These are phyloP conservation scores for Bostrychus sinensis DNA, from an alignment of 2,113 vertebrate species.

Conservation along the genomic window DNA sequence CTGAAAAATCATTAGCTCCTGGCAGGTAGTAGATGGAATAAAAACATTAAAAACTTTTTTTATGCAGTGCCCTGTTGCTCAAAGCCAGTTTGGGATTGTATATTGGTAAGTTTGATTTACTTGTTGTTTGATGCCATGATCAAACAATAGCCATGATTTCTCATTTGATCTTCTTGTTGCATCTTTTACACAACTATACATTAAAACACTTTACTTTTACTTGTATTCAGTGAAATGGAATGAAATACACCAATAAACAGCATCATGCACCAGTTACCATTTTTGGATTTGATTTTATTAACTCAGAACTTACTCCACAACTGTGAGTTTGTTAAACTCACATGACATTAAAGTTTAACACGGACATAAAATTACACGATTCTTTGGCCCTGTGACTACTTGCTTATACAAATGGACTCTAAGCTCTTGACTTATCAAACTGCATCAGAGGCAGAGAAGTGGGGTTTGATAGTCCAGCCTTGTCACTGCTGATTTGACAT, in stretches of 20 bases:
- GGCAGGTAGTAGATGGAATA: conserved; percentile 13
- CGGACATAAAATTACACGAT: not conserved
- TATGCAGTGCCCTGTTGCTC: not conserved
- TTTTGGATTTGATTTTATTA: not conserved
- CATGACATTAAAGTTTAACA: conserved; percentile 25
- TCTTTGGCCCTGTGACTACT: not conserved
- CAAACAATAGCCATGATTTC: too few species aligned
- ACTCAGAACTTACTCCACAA: not conserved
- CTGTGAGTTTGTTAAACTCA: not conserved
- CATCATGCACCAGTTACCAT: too few species aligned
- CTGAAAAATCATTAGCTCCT: conserved; percentile 18
- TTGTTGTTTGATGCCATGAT: too few species aligned
- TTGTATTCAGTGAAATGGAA: too few species aligned
- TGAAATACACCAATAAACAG: too few species aligned
- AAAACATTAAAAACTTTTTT: conserved; percentile 31
- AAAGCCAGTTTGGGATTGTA: too few species aligned
- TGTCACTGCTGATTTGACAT: conserved; percentile 41
- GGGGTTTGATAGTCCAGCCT: conserved; percentile 19
- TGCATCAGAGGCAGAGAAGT: conserved; percentile 33
- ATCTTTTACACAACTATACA: too few species aligned
- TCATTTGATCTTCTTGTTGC: too few species aligned
- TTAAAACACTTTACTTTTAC: too few species aligned
- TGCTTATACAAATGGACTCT: not conserved
- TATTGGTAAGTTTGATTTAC: too few species aligned
- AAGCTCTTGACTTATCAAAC: conserved; percentile 23